Conservation (phyloP, 2,888 invertebrate genomes). For the Erebia palarica region DNA sequence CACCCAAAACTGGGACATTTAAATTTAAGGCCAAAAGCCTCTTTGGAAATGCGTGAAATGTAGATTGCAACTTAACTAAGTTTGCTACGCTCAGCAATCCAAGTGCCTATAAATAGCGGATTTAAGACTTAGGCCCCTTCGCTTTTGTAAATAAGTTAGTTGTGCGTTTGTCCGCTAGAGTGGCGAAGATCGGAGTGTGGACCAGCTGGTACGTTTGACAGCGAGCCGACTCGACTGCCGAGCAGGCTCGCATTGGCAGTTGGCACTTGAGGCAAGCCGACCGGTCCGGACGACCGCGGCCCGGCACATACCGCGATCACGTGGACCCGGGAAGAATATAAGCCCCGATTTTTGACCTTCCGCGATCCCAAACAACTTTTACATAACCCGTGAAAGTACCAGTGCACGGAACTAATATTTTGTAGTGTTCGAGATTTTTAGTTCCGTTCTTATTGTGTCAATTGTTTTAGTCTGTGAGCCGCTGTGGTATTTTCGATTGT, state of each 20-base stretch:
- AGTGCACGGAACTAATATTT: slow-evolving; percentile 40
- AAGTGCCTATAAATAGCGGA: background rate
- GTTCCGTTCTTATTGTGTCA: slow-evolving; percentile 66
- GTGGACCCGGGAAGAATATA: slow-evolving; percentile 55
- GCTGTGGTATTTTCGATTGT: slow-evolving; percentile 71
- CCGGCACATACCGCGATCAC: slow-evolving; percentile 61
- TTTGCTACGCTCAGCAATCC: background rate
- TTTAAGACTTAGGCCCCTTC: slow-evolving; percentile 50
- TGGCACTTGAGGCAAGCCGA: slow-evolving; percentile 64
- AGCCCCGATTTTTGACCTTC: slow-evolving; percentile 62
- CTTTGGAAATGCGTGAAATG: too few species aligned
- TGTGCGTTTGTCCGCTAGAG: slow-evolving; percentile 73
- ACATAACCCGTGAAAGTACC: slow-evolving; percentile 57
- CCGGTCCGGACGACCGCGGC: slow-evolving; percentile 46
- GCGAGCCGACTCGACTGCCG: slow-evolving; percentile 39
- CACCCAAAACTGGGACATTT: too few species aligned
- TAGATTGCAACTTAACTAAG: too few species aligned
- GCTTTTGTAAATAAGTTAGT: slow-evolving; percentile 59
- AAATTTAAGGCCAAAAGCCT: too few species aligned
- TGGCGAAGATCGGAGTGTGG: slow-evolving; percentile 56
- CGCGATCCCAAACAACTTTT: slow-evolving; percentile 58
- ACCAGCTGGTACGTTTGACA: slow-evolving; percentile 66
- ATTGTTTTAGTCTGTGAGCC: slow-evolving; percentile 63
- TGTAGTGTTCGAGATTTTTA: slow-evolving; percentile 53
- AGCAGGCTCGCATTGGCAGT: slow-evolving; percentile 66